Evolutionary conservation across 2,888 invertebrate genomes (phyloP), one percentile per base, ranked within the genome.

Genomic region (Synergus gifuensis): DNA sequence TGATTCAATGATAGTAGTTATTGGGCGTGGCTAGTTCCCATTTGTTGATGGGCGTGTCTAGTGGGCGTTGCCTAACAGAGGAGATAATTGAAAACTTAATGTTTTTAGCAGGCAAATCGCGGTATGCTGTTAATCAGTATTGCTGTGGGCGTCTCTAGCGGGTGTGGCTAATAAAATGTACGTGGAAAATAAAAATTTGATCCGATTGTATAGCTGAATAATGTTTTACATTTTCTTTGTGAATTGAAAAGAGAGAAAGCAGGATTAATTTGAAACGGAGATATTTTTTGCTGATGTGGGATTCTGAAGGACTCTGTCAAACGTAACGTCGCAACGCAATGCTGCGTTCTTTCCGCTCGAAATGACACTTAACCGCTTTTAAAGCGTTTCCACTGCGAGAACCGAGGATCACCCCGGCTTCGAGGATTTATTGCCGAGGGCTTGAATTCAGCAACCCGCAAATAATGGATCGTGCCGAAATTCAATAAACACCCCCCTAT

Each of bases 381-480:
- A 60, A 60, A 60, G 12, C 12, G 22, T 22, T 22, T 60, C 60
- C 60, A 60, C 12, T 60, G 60, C 60, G 60, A 22, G 60, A 60
- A 60, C 12, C 22, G 22, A 28, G 60, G 22, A 22, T 60, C 60
- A 60, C 22, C 18, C 22, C 22, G 60, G 22, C 4, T 12, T 60
- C 22, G 22, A 60, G 58, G 81, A 82, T 82, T 82, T 81, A 81
- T 82, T 79, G 79, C 77, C 60, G 58, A 18, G 77, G 77, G 63
- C 63, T 76, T 58, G 82, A 69, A 82, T 81, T 82, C 78, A 76
- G 76, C 78, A 78, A 76, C 49, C 79, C 81, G 77, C 79, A 76
- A 82, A 82, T 82, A 82, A 82, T 82, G 81, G 79, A 82, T 82
- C 77, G 79, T 78, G 60, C 64, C 58, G 78, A 81, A 82, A 82